Conservation (phyloP, 2,113 vertebrate species). For the Illadopsis cleaveri region DNA sequence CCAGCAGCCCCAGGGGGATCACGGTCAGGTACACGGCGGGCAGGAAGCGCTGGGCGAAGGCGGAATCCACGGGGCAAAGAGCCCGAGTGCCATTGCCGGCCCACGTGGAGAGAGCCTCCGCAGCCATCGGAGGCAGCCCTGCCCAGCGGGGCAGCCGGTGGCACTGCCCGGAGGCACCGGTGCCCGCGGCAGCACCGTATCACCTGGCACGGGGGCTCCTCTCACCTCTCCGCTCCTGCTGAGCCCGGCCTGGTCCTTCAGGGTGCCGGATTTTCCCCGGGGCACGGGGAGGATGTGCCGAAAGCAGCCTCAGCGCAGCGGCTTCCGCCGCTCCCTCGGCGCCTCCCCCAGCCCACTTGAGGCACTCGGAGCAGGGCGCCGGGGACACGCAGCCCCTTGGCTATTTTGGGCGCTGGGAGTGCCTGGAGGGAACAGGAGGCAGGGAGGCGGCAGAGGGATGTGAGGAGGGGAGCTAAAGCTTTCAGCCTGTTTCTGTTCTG, state of each 20-base stretch:
- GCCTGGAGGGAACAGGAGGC: not conserved
- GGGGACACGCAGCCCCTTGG: fast-evolving
- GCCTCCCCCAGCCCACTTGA: not conserved
- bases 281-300: not conserved
- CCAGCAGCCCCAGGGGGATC: constrained; percentile 74
- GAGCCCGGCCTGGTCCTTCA: fast-evolving
- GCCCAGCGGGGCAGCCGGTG: fast-evolving
- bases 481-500: not conserved
- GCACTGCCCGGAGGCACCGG: fast-evolving
- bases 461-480: not conserved
- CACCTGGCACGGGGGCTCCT: fast-evolving
- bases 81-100: not conserved
- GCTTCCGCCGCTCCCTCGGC: not conserved
- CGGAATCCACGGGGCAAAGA: not conserved
- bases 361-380: not conserved
- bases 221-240: fast-evolving
- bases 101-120: fast-evolving
- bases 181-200: fast-evolving
- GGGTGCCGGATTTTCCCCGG: fast-evolving
- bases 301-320: fast-evolving
- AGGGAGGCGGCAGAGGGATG: not conserved
- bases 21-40: constrained; percentile 71
- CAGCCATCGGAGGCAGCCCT: not conserved
- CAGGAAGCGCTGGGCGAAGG: constrained; percentile 68
- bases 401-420: not conserved